A percentile compares a stretch with the other conserved stretches of the same genome.
Conservation (phyloP, 2,797 vertebrate species). For the Australoheros facetus region DNA sequence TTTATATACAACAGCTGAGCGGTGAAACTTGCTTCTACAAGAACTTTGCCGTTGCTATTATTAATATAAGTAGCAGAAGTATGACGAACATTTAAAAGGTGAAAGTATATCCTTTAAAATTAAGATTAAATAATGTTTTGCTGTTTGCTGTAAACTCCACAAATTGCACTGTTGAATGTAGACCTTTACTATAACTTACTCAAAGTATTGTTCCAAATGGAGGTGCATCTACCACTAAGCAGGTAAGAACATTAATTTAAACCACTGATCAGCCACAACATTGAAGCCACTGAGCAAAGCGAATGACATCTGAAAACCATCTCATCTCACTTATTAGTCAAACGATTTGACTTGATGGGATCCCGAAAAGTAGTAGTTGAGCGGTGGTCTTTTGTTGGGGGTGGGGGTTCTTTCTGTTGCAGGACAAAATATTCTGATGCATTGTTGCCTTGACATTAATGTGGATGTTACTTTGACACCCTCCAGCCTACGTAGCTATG, state of each 20-base stretch:
- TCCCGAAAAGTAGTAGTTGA: no score
- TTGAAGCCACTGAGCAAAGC: neutral
- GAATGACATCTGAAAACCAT: neutral
- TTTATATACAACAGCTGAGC: neutral
- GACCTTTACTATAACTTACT: neutral
- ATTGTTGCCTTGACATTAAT: neutral
- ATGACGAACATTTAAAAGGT: no score
- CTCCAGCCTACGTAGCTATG: no score
- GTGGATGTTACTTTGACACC: neutral
- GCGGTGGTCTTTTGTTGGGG: neutral
- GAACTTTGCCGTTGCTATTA: fast-evolving
- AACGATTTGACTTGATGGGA: neutral
- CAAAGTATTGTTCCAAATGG: neutral
- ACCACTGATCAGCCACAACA: neutral
- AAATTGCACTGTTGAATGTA: no score
- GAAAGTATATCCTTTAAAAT: no score
- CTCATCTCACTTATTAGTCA: neutral
- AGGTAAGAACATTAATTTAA: neutral
- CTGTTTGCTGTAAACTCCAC: neutral
- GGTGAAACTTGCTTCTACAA: neutral
- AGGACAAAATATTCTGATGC: neutral
- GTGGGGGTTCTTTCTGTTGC: neutral
- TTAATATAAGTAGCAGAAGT: neutral
- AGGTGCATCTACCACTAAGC: neutral
- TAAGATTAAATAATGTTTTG: no score